Conservation (phyloP, 2,888 invertebrate species). For the Pristionchus maxplancki region DNA sequence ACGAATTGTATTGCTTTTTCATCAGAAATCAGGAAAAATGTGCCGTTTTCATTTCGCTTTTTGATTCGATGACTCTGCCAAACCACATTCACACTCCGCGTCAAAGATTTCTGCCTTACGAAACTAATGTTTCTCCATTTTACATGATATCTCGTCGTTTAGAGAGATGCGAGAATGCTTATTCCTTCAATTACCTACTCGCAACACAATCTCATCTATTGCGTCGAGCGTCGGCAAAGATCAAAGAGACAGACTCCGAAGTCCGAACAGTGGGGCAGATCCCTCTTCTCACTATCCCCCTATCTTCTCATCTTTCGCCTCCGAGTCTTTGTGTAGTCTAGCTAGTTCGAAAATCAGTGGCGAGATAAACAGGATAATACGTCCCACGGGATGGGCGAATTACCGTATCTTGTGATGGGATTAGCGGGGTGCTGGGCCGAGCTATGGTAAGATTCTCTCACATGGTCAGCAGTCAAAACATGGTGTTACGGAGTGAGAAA, state of each 20-base stretch:
- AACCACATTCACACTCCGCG: too few relatives aligned
- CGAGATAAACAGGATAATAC: neutral
- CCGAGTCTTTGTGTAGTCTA: slow-evolving; percentile 4
- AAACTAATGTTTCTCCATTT: too few relatives aligned
- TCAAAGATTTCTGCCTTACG: neutral
- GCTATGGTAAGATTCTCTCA: neutral
- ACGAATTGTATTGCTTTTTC: neutral
- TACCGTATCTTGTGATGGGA: neutral
- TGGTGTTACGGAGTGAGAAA: too few relatives aligned
- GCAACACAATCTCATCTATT: neutral
- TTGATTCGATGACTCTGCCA: neutral
- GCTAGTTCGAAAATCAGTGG: neutral
- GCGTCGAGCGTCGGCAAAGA: slow-evolving; percentile 27
- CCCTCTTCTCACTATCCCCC: neutral
- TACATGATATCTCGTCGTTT: too few relatives aligned
- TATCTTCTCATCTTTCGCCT: neutral
- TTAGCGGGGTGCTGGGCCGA: neutral
- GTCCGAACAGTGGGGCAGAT: slow-evolving; percentile 23
- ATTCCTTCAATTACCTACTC: too few relatives aligned
- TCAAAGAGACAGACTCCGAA: slow-evolving; percentile 29
- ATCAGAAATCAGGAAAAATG: neutral
- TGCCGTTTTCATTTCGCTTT: neutral
- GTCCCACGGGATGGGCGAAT: neutral
- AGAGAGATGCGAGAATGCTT: too few relatives aligned
- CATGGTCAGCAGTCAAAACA: neutral